Base-by-base conservation (phyloP, 1,140 invertebrate species). In the Cataglyphis hispanica region DNA sequence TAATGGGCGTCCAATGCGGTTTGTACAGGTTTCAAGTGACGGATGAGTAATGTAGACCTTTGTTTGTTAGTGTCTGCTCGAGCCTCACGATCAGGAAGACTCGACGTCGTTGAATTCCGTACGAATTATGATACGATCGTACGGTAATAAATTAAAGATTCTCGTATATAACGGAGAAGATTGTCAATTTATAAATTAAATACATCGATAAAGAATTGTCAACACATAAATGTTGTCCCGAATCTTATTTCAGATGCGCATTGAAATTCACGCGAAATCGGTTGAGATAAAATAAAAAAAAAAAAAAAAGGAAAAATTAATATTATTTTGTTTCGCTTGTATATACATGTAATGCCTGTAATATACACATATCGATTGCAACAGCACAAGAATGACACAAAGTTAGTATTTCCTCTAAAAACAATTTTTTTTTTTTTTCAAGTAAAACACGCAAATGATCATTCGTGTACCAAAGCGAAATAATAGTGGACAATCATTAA, bases 61-160 rank as follows among this genome's bases (percentile, higher is more conserved):
- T 80, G 77, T 80, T 80, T 69, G 63, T 80, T 22, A 80, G 50
- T 22, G 43, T 80, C 76, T 19, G 40, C 16, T 8, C 31, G 43
- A 3, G 22, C n/a, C 43, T 37, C 31, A 22, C 22, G 4, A 69
- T 27, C 64, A 27, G 13, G 16, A 80, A 58, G 50, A 56, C 13
- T 10, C 22, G 40, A 70, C 19, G n/a, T 40, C 10, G n/a, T 19
- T 46, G 11, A 78, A 78, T 60, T 31, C 3, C 19, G 5, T 40
- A 27, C 53, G 40, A 56, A 43, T 34, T 83, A n/a, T 69, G 31
- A 46, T 40, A 31, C 22, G 37, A 4, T 4, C 27, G 19, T 22
- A 69, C 22, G 34, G 60, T 83, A 60, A 83, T 83, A 72, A 83
- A 83, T 83, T 60, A 60, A 60, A 81, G 10, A 43, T n/a, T 19